Percentiles rank a stretch among this genome's conserved stretches.
These are phyloP conservation scores for Myiotriccus ornatus DNA, from an alignment of 2,797 vertebrate genomes.

Conservation along the genomic window DNA sequence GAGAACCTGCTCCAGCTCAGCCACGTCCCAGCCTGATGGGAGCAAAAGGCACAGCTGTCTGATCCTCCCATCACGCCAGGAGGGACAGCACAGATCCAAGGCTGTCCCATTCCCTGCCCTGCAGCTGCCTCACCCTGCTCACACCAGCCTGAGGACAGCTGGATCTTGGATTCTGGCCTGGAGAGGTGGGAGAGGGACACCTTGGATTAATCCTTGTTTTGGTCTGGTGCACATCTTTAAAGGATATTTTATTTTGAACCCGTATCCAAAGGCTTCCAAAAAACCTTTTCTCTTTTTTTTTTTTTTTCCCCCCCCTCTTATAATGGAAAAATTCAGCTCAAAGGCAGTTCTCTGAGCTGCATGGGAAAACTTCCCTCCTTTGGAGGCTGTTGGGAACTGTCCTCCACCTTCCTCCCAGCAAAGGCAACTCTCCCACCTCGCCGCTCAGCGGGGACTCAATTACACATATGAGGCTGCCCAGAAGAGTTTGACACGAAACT, in stretches of 20 bases:
- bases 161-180: neutral
- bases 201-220: neutral
- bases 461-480: neutral
- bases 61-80: neutral
- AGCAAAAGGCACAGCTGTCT: neutral
- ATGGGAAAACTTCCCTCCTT: neutral
- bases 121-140: rapidly evolving
- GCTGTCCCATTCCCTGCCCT: neutral
- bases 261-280: neutral
- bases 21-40: too few relatives aligned
- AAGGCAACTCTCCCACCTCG: neutral
- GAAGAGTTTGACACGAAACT: neutral
- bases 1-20: neutral
- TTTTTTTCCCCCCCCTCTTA: neutral
- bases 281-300: rapidly evolving
- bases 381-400: neutral
- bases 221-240: neutral
- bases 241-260: neutral
- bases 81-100: rapidly evolving
- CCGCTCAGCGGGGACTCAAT: conserved; percentile 16
- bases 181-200: neutral
- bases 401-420: neutral
- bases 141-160: rapidly evolving
- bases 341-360: neutral
- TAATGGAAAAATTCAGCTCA: neutral